Percentiles rank a stretch among this genome's conserved stretches.
Conservation (phyloP, 2,797 vertebrate species). For the Cygnus olor region DNA sequence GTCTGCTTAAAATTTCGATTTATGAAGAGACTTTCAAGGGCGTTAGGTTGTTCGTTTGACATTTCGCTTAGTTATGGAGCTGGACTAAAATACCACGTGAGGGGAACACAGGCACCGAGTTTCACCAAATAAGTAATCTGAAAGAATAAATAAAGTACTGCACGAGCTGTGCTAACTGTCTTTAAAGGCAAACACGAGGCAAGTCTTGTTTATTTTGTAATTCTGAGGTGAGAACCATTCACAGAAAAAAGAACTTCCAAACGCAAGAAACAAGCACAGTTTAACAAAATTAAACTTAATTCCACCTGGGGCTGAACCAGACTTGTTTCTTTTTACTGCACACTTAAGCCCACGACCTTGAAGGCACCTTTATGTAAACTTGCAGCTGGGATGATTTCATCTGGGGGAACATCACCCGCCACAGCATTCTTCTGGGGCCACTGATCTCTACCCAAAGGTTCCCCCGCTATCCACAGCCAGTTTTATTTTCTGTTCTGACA, state of each 20-base stretch:
- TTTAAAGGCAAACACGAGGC: neutral
- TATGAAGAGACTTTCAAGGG: neutral
- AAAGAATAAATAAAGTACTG: neutral
- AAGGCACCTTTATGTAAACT: neutral
- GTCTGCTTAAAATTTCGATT: neutral
- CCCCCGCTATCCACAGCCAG: neutral
- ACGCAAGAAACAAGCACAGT: neutral
- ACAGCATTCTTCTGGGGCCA: neutral
- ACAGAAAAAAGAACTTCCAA: neutral
- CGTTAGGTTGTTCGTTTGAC: accelerated
- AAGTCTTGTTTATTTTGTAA: neutral
- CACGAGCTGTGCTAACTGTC: neutral
- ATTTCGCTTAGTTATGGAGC: neutral
- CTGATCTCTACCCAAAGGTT: neutral
- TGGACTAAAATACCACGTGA: neutral
- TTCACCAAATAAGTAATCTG: neutral
- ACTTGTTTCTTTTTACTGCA: neutral
- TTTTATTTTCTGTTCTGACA: neutral
- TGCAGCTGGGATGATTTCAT: neutral
- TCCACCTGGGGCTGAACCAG: neutral
- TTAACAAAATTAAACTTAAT: neutral
- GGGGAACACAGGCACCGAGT: neutral
- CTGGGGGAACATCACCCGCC: neutral
- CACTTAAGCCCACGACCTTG: neutral
- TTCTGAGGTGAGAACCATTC: neutral